phyloP scores from a whole-genome alignment of 1,140 invertebrate species.

The Drosophila sucinea region DNA sequence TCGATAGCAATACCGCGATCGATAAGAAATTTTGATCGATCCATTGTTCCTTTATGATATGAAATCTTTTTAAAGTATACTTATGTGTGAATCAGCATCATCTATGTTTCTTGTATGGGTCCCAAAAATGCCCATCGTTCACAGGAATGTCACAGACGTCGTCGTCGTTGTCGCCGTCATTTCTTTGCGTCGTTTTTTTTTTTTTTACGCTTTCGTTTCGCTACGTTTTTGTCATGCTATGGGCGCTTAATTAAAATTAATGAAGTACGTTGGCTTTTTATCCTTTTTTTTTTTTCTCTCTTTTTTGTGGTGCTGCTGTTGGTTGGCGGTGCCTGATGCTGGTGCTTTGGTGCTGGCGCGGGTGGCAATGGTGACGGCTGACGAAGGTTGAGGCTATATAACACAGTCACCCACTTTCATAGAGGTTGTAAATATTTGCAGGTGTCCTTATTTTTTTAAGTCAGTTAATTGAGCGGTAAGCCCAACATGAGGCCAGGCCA shows the following conservation, averaged over 20 bases:
- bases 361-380: constrained; percentile 16
- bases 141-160: neutral
- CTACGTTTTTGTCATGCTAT: constrained; percentile 62
- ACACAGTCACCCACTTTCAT: constrained; percentile 8
- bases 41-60: too few relatives aligned
- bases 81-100: too few relatives aligned
- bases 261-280: constrained; percentile 74
- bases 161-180: constrained; percentile 11
- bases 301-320: neutral
- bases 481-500: constrained; percentile 2
- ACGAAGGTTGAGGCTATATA: constrained; percentile 51
- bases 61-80: too few relatives aligned
- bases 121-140: neutral
- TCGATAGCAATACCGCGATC: too few relatives aligned
- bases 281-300: constrained; percentile 42
- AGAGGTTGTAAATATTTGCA: constrained; percentile 63
- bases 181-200: constrained; percentile 5
- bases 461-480: constrained; percentile 65
- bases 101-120: neutral
- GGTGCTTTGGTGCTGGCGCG: neutral
- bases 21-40: too few relatives aligned
- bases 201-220: constrained; percentile 26
- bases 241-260: constrained; percentile 77
- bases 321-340: neutral
- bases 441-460: constrained; percentile 62